Conservation (phyloP, 2,888 invertebrate genomes). For the Colostygia pectinataria region DNA sequence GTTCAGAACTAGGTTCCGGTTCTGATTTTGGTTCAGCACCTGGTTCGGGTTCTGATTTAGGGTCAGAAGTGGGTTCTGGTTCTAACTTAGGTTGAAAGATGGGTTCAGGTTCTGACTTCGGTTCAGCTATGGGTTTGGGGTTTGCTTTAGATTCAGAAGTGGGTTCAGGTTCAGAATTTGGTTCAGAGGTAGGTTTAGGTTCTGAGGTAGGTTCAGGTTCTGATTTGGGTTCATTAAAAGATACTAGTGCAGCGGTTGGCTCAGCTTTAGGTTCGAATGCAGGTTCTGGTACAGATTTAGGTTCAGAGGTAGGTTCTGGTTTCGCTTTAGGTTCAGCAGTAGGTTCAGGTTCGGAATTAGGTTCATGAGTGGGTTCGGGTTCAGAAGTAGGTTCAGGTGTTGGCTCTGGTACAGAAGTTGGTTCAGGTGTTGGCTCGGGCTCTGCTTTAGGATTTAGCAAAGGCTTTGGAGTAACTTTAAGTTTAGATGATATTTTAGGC, state of each 20-base stretch:
- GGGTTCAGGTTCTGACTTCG: slow-evolving; percentile 43
- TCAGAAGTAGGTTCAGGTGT: background rate
- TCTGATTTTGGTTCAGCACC: slow-evolving; percentile 36
- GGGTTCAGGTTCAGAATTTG: slow-evolving; percentile 48
- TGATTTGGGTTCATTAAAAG: slow-evolving; percentile 10
- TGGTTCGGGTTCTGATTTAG: slow-evolving; percentile 33
- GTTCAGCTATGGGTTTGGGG: slow-evolving; percentile 51
- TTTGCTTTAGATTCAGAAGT: slow-evolving; percentile 34
- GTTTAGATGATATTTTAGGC: slow-evolving; percentile 37
- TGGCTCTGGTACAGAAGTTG: slow-evolving; percentile 1
- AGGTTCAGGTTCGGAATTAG: slow-evolving; percentile 40
- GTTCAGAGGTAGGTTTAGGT: slow-evolving; percentile 40
- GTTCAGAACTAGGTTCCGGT: slow-evolving; percentile 37
- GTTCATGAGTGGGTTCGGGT: slow-evolving; percentile 19
- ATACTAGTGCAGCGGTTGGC: slow-evolving; percentile 37
- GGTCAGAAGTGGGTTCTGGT: slow-evolving; percentile 56
- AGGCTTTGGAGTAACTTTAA: slow-evolving; percentile 43
- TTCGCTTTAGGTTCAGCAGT: slow-evolving; percentile 49
- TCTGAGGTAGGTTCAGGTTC: slow-evolving; percentile 19
- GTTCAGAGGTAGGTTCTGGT: slow-evolving; percentile 52
- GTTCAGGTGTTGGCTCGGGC: slow-evolving; percentile 35
- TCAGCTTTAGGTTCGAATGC: slow-evolving; percentile 49
- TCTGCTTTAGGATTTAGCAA: slow-evolving; percentile 59
- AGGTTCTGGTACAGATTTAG: slow-evolving; percentile 55
- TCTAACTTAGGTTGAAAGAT: slow-evolving; percentile 57